Evolutionary conservation across 1,140 invertebrate genomes (phyloP), one percentile per base, ranked within the genome.

Genomic region (Ruditapes philippinarum): DNA sequence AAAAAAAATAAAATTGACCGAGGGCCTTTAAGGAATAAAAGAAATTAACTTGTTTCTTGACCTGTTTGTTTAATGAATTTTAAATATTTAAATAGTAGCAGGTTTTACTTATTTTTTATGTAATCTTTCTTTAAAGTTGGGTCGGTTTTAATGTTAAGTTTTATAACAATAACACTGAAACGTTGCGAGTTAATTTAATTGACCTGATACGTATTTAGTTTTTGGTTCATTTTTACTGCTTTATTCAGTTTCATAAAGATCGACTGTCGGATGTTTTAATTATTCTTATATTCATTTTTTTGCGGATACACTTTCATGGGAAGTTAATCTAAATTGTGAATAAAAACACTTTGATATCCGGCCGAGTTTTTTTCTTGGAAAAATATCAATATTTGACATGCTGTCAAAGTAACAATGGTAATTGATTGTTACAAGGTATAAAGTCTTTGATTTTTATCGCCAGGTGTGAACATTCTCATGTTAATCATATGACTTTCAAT

Each of bases 391-490:
- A n/a, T n/a, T n/a, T n/a, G n/a, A n/a, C n/a, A n/a, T n/a, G n/a
- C n/a, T n/a, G n/a, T n/a, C n/a, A n/a, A n/a, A n/a, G 62, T 4
- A 31, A 19, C 25, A 5, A 38, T 7, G 65, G 2, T 70, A 70
- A 70, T 40, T 38, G 65, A 70, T 70, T 70, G 36, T 31, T 28
- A 38, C 22, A 70, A 70, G 57, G 25, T 45, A 45, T 28, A 38
- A 70, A 45, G 22, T 14, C 65, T 70, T 70, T 70, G 65, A 70
- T 70, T 70, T 70, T 17, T 65, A 31, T 70, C 17, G 28, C n/a
- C 65, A 70, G 33, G 65, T 70, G 65, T 70, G 33, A 70, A 38
- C 36, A 38, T 70, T 70, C 65, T 38, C 33, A 70, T 38, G 36
- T 38, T 70, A 70, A 70, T 70, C 38, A 38, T 28, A 5, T 17